Percentiles rank a stretch among this genome's conserved stretches.
Evolutionary conservation across 1,140 invertebrate genomes (phyloP).

Genomic region (Lepidurus arcticus): DNA sequence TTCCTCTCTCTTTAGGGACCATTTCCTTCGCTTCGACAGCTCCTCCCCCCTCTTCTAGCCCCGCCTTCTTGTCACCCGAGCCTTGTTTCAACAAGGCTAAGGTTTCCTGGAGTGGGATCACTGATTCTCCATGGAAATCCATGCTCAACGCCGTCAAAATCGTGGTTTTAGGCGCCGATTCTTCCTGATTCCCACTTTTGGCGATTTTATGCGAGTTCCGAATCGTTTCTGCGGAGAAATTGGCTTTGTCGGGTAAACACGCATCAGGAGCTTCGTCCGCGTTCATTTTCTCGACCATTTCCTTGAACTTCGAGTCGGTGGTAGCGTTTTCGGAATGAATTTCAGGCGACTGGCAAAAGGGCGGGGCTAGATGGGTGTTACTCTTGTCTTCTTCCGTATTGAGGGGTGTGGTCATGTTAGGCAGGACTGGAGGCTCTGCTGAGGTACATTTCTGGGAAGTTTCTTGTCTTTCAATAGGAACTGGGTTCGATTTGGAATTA

Average conservation of each 20-base stretch:
- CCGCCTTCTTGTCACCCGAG: background rate
- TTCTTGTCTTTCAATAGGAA: background rate
- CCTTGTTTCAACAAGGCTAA: background rate
- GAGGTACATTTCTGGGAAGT: background rate
- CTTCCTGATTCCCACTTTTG: background rate
- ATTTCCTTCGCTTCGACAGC: background rate
- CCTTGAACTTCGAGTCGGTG: background rate
- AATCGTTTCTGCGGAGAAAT: background rate
- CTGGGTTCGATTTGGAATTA: background rate
- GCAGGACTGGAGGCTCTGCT: background rate
- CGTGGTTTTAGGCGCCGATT: background rate
- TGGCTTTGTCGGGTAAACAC: background rate
- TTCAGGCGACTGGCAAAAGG: background rate
- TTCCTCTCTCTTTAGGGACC: slow-evolving; percentile 2
- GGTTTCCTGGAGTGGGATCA: background rate
- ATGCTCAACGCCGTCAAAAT: background rate
- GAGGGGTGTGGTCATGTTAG: background rate
- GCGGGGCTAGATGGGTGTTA: background rate
- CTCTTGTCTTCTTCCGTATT: background rate
- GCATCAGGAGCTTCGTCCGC: background rate
- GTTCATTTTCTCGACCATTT: background rate
- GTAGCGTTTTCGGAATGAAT: slow-evolving; percentile 15
- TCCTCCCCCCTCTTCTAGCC: background rate
- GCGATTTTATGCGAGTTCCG: background rate
- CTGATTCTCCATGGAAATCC: background rate